Base-by-base conservation (phyloP, 2,888 invertebrate species). In the Ennomos fuscantarius region DNA sequence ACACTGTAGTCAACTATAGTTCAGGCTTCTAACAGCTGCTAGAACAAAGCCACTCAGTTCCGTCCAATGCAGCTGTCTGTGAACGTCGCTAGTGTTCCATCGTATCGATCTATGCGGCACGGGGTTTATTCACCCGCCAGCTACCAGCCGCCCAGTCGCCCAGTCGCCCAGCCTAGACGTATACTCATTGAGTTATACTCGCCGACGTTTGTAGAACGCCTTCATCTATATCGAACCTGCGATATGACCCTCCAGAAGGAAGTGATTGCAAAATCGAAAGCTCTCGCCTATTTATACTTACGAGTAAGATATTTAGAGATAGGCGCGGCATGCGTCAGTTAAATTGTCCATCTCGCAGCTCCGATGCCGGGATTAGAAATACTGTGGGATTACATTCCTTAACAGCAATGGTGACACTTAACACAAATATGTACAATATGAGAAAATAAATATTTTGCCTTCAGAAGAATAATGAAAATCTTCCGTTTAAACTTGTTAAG, bases 121-220 rank as follows among this genome's bases (percentile, higher is more conserved):
- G 34, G 63, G 62, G 72, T 70, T 73, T 74, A 63, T 71, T 74
- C 70, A 72, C 72, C 65, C 70, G 49, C 40, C 53, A 36, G 60
- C 61, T 55, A 41, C 48, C 46, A 12, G 40, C 12, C 46, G 41
- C 39, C 13, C 32, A 33, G 46, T 35, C 45, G 36, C 39, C 44
- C n/a, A n/a, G n/a, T n/a, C 41, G 59, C 53, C 65, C 58, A 15
- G 54, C 62, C 60, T 64, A 68, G 62, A 70, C 70, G 35, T 46
- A 13, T 50, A 63, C 66, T 73, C 73, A 71, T 69, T 71, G 66
- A 72, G 69, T 74, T 70, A 70, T 67, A 76, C 68, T 59, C 59
- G 60, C 57, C 65, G 56, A 68, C 66, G 67, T 70, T 71, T 72
- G 53, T 52, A 46, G 46, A 31, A 58, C 46, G 52, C 43, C 64